phyloP scores from a whole-genome alignment of 2,888 invertebrate genomes.

The Chloroclysta siterata region DNA sequence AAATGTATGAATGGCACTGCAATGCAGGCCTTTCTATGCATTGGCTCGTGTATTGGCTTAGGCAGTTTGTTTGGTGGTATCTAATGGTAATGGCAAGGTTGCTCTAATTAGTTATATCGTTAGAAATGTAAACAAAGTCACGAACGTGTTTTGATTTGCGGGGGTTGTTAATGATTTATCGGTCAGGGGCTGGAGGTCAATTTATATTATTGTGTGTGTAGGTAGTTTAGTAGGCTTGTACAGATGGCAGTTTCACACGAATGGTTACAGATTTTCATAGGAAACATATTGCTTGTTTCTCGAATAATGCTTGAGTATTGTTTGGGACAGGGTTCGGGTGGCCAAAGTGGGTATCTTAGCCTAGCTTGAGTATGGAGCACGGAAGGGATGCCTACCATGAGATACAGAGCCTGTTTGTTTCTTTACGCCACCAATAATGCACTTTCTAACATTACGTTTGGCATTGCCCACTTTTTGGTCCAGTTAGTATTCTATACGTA shows the following conservation, averaged over 20 bases:
- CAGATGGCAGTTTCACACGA: too few species aligned
- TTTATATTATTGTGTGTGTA: not conserved
- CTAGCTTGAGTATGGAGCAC: too few species aligned
- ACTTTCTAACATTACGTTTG: not conserved
- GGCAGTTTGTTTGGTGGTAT: not conserved
- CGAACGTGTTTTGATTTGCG: not conserved
- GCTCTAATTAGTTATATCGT: not conserved
- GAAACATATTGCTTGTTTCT: too few species aligned
- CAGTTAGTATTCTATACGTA: not conserved
- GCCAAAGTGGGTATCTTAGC: too few species aligned
- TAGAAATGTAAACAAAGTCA: slow-evolving; percentile 5
- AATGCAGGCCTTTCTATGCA: slow-evolving; percentile 18
- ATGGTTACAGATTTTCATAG: too few species aligned
- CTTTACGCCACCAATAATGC: not conserved
- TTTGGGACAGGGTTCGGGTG: too few species aligned
- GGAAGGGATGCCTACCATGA: too few species aligned
- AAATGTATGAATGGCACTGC: not conserved
- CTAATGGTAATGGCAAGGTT: not conserved
- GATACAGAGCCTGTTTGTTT: too few species aligned
- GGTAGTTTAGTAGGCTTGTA: too few species aligned
- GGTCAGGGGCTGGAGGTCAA: not conserved
- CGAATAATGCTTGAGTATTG: too few species aligned
- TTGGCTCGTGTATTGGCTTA: slow-evolving; percentile 12
- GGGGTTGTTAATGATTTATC: not conserved
- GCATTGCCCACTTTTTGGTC: not conserved